Evolutionary conservation across 2,888 invertebrate species (phyloP), one percentile per base, ranked within the genome.

Genomic region (Plutella xylostella): DNA sequence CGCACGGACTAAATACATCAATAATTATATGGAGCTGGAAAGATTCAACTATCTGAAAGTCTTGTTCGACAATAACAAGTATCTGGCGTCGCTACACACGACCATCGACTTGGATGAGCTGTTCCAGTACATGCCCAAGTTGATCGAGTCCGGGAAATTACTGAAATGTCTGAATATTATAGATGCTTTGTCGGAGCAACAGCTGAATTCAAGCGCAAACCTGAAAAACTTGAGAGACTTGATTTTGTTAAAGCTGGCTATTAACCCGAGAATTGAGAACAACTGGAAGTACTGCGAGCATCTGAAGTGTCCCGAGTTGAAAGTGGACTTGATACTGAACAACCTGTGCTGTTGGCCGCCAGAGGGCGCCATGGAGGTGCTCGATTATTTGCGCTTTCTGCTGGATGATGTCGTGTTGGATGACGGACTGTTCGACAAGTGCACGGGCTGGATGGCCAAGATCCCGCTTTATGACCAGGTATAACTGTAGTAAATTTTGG

Each of bases 401-500:
- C 51, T 74, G 25, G 71, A 72, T 21, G 65, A 71, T 48, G 68
- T 72, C 7, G 55, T 72, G 72, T 45, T 85, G 71, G 64, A 85
- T 59, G 63, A 79, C 63, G 63, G 82, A 58, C 45, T 72, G 51
- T 58, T 67, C 54, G 57, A 79, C 64, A 68, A 72, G 69, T 77
- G 90, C 53, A 75, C 84, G 17, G 72, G 79, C 39, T 89, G 88
- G 79, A 76, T 88, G 49, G 65, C 83, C n/a, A 86, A 87, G 57
- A 88, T 91, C 55, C 85, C 86, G 39, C 69, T 90, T 1, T 90
- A 89, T 60, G 86, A 89, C 47, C 79, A 86, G 80, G 88, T 88
- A 73, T 54, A 18, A n/a, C n/a, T 37, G 5, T 31, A n/a, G n/a
- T n/a, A n/a, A n/a, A n/a, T n/a, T n/a, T n/a, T n/a, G n/a, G n/a